Evolutionary conservation across 2,888 invertebrate genomes (phyloP), one percentile per base, ranked within the genome.

Genomic region (Tetranychus piercei): DNA sequence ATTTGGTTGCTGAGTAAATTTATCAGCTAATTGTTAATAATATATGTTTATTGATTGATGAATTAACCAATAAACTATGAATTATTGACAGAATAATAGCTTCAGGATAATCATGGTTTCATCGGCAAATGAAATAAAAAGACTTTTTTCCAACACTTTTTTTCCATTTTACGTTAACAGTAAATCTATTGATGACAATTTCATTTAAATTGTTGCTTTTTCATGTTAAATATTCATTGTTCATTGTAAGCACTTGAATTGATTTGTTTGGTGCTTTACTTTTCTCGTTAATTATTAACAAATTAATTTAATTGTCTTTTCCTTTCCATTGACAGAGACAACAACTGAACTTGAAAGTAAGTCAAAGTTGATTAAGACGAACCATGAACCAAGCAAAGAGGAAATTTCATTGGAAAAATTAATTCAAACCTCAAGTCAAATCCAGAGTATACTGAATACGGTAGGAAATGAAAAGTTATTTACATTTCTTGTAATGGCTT

Each of bases 341-440:
- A 55, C 55, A 6, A 55, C 11, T 55, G 55, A 55, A 55, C 15
- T 55, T 55, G 55, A 55, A 55, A 9, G 11, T 55, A 55, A 55
- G 55, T 55, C 55, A 55, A 55, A 55, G 55, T 55, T 55, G 55
- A 55, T 9, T 15, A 55, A 55, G 15, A 55, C 55, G 6, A 55
- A 55, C 7, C 55, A 55, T 15, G 15, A 55, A 55, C 34, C 34
- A 34, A 34, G 66, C 20, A 22, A 69, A 69, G 20, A 69, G 22
- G 69, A 69, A 69, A 69, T 69, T 20, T 69, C 69, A 69, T 69
- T 69, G n/a, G 69, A 69, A 20, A 69, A 23, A 69, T 69, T 69
- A 23, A 69, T 69, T 11, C 69, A 69, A 69, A 69, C 20, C 34
- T 69, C 69, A 20, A 69, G 34, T 69, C 69, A 69, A 69, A 20